These are phyloP conservation scores for Danio jaintianensis DNA, from an alignment of 2,797 vertebrate species.

Conservation along the genomic window DNA sequence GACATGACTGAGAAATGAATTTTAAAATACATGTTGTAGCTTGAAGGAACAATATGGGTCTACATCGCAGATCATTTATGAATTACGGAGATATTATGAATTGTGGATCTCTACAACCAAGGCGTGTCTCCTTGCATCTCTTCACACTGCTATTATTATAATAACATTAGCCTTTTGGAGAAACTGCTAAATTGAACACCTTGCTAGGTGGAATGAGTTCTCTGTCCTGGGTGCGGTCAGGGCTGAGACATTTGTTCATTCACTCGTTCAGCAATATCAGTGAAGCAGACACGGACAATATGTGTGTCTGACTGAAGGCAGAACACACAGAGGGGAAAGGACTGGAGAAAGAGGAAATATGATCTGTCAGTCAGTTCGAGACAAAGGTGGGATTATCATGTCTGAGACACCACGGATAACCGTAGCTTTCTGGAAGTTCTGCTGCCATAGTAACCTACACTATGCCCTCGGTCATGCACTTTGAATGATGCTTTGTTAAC, in stretches of 20 bases:
- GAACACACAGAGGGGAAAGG: slow-evolving; percentile 35
- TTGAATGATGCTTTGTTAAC: slow-evolving; percentile 23
- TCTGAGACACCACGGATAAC: slow-evolving; percentile 48
- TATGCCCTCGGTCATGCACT: slow-evolving; percentile 20
- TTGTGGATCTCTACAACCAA: not conserved
- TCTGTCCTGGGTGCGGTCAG: not conserved
- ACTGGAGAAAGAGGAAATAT: slow-evolving; percentile 41
- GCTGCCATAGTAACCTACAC: slow-evolving; percentile 41
- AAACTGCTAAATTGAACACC: not conserved
- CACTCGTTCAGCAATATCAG: not conserved
- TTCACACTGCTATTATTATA: slow-evolving; percentile 3
- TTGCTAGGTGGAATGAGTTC: slow-evolving; percentile 5
- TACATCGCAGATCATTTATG: slow-evolving; percentile 11
- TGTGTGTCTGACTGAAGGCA: not conserved
- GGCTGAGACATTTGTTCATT: slow-evolving; percentile 12
- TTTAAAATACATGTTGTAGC: slow-evolving; percentile 25
- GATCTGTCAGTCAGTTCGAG: slow-evolving; percentile 58
- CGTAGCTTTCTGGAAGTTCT: slow-evolving; percentile 25
- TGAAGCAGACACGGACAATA: not conserved
- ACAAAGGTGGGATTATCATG: slow-evolving; percentile 57
- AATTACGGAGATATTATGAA: slow-evolving; percentile 5
- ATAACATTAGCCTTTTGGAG: slow-evolving; percentile 11
- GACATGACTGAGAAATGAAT: slow-evolving; percentile 35
- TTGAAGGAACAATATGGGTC: slow-evolving; percentile 19
- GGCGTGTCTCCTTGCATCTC: slow-evolving; percentile 6